A percentile compares a stretch with the other conserved stretches of the same genome.
These are phyloP conservation scores for Drosophila athabasca DNA, from an alignment of 1,140 invertebrate genomes.

Conservation along the genomic window DNA sequence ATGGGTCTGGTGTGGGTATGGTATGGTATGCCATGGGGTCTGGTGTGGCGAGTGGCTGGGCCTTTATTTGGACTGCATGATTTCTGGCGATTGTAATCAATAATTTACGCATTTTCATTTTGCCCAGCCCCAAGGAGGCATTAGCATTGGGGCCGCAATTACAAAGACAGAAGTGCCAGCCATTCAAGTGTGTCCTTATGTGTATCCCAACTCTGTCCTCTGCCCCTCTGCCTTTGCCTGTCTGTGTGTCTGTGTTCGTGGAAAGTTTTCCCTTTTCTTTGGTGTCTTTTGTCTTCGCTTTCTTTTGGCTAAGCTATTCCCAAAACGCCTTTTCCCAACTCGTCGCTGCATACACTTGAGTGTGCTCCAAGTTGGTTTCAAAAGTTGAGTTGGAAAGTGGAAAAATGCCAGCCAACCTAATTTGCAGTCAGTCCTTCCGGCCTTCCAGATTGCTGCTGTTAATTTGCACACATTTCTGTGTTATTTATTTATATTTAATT, in stretches of 20 bases:
- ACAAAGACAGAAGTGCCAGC: conserved; percentile 69
- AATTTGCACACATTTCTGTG: conserved; percentile 58
- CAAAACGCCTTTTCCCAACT: conserved; percentile 60
- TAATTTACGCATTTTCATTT: conserved; percentile 82
- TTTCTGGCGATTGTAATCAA: conserved; percentile 79
- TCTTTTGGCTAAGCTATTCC: conserved; percentile 54
- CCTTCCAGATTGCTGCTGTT: conserved; percentile 47
- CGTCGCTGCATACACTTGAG: conserved; percentile 66
- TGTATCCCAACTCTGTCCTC: conserved; percentile 8
- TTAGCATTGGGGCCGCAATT: conserved; percentile 75
- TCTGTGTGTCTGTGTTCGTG: conserved; percentile 4
- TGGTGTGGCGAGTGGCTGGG: background rate
- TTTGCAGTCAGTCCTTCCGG: conserved; percentile 36
- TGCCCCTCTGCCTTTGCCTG: background rate
- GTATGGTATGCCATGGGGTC: background rate
- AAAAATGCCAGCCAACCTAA: conserved; percentile 34
- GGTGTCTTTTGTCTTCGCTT: conserved; percentile 18
- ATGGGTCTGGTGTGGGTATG: too few relatives aligned
- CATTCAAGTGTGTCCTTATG: conserved; percentile 64
- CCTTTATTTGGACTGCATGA: conserved; percentile 57
- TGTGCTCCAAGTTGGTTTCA: conserved; percentile 7
- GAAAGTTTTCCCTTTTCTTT: conserved; percentile 14
- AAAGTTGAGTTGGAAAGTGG: conserved; percentile 39
- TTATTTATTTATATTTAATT: conserved; percentile 77
- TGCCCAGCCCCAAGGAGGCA: conserved; percentile 67